Evolutionary conservation across 35 echinoderm and acorn worm species (phyloP).

Genomic region (Eucidaris tribuloides): DNA sequence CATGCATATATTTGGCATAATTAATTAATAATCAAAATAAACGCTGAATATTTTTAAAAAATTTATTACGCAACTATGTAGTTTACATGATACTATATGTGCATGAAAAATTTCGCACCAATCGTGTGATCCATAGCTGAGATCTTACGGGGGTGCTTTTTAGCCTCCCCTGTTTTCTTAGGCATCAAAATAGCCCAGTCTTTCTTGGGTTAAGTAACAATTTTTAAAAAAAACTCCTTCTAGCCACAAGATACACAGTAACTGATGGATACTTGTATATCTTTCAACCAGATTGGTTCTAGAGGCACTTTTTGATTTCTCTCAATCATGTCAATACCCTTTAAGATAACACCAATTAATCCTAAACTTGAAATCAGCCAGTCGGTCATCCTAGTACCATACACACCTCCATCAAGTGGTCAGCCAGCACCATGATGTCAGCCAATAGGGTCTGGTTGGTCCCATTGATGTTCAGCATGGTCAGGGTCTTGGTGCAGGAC

Average conservation of each 20-base stretch:
- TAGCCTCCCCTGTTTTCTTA: too few species aligned
- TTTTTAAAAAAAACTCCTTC: neutral
- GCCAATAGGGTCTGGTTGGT: conserved; percentile 37
- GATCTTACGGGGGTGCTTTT: too few species aligned
- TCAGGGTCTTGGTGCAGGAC: conserved; percentile 60
- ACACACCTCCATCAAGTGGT: conserved; percentile 64
- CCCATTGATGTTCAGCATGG: conserved; percentile 54
- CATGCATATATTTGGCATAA: too few species aligned
- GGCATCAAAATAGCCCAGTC: too few species aligned
- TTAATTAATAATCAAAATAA: too few species aligned
- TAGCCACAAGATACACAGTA: neutral
- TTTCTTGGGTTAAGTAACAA: neutral
- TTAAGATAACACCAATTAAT: neutral
- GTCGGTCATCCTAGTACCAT: neutral
- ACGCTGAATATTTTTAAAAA: too few species aligned
- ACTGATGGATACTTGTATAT: neutral
- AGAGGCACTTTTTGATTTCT: neutral
- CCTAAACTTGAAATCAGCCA: neutral
- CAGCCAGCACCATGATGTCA: conserved; percentile 63
- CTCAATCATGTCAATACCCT: neutral
- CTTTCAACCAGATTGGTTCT: neutral
- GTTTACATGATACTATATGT: too few species aligned
- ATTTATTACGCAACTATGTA: too few species aligned
- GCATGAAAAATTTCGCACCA: too few species aligned
- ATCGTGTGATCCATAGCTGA: too few species aligned